Conservation (phyloP, 1,140 invertebrate species). For the Nephila pilipes region DNA sequence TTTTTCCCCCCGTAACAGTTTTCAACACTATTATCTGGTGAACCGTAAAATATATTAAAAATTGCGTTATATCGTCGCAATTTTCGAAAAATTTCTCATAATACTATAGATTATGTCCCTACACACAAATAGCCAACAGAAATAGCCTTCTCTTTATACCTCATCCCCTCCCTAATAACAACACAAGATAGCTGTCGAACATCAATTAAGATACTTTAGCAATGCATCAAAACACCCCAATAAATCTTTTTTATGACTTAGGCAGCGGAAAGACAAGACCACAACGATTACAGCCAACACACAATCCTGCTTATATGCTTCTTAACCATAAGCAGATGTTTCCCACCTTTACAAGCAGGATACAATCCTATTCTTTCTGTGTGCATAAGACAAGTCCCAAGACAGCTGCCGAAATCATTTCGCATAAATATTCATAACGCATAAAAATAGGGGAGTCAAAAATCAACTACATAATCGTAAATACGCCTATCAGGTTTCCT, state of each 20-base stretch:
- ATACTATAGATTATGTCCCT: not conserved
- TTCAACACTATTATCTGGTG: no score
- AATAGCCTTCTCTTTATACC: not conserved
- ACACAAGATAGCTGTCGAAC: not conserved
- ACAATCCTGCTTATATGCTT: not conserved
- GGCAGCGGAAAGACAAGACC: slow-evolving; percentile 17
- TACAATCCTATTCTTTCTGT: not conserved
- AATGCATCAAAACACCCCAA: slow-evolving; percentile 28
- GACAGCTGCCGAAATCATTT: slow-evolving; percentile 43
- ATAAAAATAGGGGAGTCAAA: slow-evolving; percentile 36
- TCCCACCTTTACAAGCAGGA: not conserved
- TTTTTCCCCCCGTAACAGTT: not conserved
- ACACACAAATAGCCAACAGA: not conserved
- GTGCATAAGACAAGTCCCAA: not conserved
- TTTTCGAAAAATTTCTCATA: not conserved
- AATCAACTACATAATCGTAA: slow-evolving; percentile 15
- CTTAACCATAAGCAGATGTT: slow-evolving; percentile 56
- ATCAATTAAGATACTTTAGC: slow-evolving; percentile 11
- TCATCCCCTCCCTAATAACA: slow-evolving; percentile 5
- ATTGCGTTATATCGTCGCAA: not conserved
- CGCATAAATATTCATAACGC: slow-evolving; percentile 70
- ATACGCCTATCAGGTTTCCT: slow-evolving; percentile 63
- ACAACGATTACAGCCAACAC: not conserved
- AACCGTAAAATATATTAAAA: not conserved
- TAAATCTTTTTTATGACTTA: slow-evolving; percentile 12